A percentile compares a stretch with the other conserved stretches of the same genome.
Evolutionary conservation across 2,888 invertebrate genomes (phyloP).

Genomic region (Petrolisthes manimaculis): DNA sequence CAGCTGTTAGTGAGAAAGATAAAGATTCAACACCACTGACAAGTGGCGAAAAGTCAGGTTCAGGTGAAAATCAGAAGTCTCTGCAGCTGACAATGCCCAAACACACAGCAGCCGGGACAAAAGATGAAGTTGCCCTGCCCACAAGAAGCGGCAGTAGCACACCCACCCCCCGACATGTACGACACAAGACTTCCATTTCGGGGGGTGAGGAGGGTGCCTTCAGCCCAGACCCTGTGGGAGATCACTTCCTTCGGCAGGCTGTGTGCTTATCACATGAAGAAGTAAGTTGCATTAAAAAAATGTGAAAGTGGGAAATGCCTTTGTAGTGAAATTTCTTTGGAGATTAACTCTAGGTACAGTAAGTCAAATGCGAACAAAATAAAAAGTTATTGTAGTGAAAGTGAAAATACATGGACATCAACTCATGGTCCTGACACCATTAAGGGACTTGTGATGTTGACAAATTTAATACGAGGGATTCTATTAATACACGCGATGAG

Average conservation of each 20-base stretch:
- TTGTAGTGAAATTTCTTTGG: too few relatives aligned
- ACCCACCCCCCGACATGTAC: not conserved
- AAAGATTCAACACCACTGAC: too few relatives aligned
- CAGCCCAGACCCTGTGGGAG: conserved; percentile 55
- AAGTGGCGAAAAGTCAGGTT: too few relatives aligned
- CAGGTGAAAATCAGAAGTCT: too few relatives aligned
- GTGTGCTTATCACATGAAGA: conserved; percentile 45
- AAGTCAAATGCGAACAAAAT: not conserved
- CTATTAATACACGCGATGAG: too few relatives aligned
- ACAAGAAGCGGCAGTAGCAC: conserved; percentile 6
- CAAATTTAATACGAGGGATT: too few relatives aligned
- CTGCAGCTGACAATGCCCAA: conserved; percentile 18
- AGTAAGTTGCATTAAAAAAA: conserved; percentile 34
- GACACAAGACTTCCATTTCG: conserved; percentile 37
- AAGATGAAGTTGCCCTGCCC: conserved; percentile 18
- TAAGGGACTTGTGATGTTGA: too few relatives aligned
- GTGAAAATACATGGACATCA: too few relatives aligned
- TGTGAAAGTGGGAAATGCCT: too few relatives aligned
- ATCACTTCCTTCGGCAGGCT: conserved; percentile 43
- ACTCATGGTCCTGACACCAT: too few relatives aligned
- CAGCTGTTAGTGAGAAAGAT: too few relatives aligned
- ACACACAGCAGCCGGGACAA: not conserved
- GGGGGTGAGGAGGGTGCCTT: conserved; percentile 22
- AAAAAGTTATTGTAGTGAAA: not conserved
- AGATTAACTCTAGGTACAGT: not conserved